These are phyloP conservation scores for Calliopum simillimum DNA, from an alignment of 2,888 invertebrate species.

Conservation along the genomic window DNA sequence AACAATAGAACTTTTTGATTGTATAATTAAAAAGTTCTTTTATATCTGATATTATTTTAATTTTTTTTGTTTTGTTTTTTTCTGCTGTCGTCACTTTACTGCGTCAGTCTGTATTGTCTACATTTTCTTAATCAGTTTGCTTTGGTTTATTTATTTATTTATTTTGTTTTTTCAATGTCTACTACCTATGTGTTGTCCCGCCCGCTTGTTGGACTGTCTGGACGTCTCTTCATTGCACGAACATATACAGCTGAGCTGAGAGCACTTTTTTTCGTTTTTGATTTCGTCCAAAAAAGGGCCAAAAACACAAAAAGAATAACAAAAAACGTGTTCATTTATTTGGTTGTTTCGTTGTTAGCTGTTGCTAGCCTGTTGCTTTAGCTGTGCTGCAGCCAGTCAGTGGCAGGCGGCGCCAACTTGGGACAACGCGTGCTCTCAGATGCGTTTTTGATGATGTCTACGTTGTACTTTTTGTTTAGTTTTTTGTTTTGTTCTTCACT, in stretches of 20 bases:
- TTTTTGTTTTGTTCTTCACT: no score
- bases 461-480: background rate
- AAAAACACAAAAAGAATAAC: background rate
- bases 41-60: no score
- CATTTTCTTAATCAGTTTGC: background rate
- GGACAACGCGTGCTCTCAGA: background rate
- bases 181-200: no score
- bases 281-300: constrained; percentile 4
- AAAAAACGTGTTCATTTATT: no score
- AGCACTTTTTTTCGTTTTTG: constrained; percentile 8
- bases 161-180: no score
- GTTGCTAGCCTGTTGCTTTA: no score
- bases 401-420: constrained; percentile 13
- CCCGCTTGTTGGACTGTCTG: background rate
- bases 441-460: constrained; percentile 19
- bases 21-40: no score
- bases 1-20: no score
- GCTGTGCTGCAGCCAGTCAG: background rate
- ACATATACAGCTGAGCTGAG: background rate
- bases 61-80: no score
- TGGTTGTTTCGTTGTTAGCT: no score
- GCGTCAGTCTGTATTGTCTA: background rate
- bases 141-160: no score
- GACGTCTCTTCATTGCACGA: background rate
- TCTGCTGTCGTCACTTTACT: no score